Conservation (phyloP, 1,140 invertebrate species). For the Temnothorax longispinosus region DNA sequence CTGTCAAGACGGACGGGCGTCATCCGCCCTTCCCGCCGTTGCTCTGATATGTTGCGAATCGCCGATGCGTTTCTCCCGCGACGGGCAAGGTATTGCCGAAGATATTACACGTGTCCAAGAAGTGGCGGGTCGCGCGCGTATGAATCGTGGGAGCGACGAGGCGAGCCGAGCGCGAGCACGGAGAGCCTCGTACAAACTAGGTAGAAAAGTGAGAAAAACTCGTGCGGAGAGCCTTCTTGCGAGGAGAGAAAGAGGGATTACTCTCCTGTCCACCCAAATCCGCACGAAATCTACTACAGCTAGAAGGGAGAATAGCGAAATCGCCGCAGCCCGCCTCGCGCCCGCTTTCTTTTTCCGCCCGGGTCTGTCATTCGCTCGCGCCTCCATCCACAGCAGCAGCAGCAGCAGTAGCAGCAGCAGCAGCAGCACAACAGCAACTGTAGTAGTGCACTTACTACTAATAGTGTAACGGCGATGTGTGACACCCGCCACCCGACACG, state of each 20-base stretch:
- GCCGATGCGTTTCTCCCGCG: slow-evolving; percentile 55
- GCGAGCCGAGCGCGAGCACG: slow-evolving; percentile 41
- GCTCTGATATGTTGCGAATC: slow-evolving; percentile 78
- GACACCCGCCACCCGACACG: slow-evolving; percentile 39
- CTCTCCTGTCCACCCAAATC: slow-evolving; percentile 27
- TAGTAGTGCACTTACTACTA: slow-evolving; percentile 37
- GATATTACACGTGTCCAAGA: slow-evolving; percentile 31
- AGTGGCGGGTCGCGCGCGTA: neutral
- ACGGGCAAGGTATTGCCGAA: slow-evolving; percentile 57
- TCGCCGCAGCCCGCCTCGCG: neutral
- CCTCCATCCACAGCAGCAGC: neutral
- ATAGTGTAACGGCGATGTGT: slow-evolving; percentile 57
- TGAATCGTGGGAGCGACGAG: neutral
- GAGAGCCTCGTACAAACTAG: slow-evolving; percentile 69
- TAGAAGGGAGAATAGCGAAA: slow-evolving; percentile 12
- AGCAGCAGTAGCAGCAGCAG: slow-evolving; percentile 44
- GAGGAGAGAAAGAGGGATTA: slow-evolving; percentile 28
- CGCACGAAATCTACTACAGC: slow-evolving; percentile 48
- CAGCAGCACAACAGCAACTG: no score
- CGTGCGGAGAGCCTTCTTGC: slow-evolving; percentile 48
- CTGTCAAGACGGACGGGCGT: slow-evolving; percentile 61
- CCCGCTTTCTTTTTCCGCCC: neutral
- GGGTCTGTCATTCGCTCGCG: neutral
- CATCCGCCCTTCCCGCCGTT: slow-evolving; percentile 62
- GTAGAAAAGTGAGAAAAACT: slow-evolving; percentile 76